Percentiles rank a stretch among this genome's conserved stretches.
Conservation (phyloP, 2,797 vertebrate species). For the Gephyroberyx darwinii region DNA sequence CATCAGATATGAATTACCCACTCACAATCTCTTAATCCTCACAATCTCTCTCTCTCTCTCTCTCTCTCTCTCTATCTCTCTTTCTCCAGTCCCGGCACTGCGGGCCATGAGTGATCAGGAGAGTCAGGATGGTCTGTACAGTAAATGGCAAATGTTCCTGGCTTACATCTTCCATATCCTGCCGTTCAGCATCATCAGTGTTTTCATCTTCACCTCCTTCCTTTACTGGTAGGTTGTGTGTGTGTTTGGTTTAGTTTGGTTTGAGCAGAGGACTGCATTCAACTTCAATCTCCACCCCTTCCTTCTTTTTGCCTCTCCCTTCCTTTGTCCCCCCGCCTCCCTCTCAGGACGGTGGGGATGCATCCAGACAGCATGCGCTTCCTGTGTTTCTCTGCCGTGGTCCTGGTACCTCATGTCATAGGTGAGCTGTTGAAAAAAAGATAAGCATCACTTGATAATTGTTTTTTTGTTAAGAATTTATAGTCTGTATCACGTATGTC, state of each 20-base stretch:
- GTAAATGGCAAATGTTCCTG: constrained; percentile 96
- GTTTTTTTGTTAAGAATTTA: too few relatives aligned
- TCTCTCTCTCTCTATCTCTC: not conserved
- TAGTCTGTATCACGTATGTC: too few relatives aligned
- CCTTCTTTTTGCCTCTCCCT: not conserved
- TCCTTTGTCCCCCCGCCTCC: not conserved
- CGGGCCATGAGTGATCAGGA: constrained; percentile 93
- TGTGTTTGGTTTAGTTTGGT: not conserved
- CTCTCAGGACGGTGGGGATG: constrained; percentile 87
- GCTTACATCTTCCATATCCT: constrained; percentile 92
- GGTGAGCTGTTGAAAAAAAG: constrained; percentile 80
- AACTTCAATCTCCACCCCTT: not conserved
- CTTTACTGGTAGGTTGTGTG: constrained; percentile 89
- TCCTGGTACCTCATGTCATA: constrained; percentile 87
- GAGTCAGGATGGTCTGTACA: constrained; percentile 94
- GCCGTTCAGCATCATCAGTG: constrained; percentile 91
- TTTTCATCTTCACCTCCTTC: constrained; percentile 86
- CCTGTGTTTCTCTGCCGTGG: constrained; percentile 88
- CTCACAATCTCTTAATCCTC: not conserved
- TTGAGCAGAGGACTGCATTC: not conserved
- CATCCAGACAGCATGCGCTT: constrained; percentile 88
- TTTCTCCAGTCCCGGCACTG: constrained; percentile 85
- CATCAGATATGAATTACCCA: too few relatives aligned
- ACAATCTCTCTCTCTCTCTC: not conserved
- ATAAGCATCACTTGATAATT: too few relatives aligned